phyloP scores from a whole-genome alignment of 2,797 vertebrate genomes.

The Pipistrellus kuhlii region DNA sequence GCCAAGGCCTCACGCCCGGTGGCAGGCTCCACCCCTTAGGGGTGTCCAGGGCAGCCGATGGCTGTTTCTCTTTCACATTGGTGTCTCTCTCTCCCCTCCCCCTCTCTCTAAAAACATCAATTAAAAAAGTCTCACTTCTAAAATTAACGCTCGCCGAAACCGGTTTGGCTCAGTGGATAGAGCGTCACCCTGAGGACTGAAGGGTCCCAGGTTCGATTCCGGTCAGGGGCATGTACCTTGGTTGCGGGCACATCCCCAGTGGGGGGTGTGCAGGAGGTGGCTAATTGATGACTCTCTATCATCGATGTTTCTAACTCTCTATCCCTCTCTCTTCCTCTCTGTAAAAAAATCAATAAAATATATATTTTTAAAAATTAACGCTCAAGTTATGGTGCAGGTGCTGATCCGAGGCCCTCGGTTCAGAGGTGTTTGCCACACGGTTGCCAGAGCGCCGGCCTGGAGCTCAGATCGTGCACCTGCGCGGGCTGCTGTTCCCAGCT shows the following conservation, averaged over 20 bases:
- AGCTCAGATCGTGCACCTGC: neutral
- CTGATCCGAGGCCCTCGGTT: neutral
- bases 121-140: neutral
- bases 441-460: neutral
- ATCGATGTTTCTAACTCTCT: too few species aligned
- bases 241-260: too few species aligned
- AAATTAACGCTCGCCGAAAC: fast-evolving
- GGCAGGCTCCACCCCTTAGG: neutral
- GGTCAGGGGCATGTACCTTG: too few species aligned
- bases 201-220: too few species aligned
- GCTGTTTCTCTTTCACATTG: neutral
- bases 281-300: too few species aligned
- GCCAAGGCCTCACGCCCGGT: neutral
- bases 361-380: neutral
- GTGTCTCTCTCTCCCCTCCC: neutral
- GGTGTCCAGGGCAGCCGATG: neutral
- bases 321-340: too few species aligned
- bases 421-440: neutral
- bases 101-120: neutral
- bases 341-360: too few species aligned
- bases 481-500: neutral
- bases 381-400: neutral
- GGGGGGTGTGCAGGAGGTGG: too few species aligned
- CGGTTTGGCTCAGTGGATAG: too few species aligned
- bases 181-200: too few species aligned